Conservation (phyloP, 2,113 vertebrate genomes). For the Thalassarche chlororhynchos region DNA sequence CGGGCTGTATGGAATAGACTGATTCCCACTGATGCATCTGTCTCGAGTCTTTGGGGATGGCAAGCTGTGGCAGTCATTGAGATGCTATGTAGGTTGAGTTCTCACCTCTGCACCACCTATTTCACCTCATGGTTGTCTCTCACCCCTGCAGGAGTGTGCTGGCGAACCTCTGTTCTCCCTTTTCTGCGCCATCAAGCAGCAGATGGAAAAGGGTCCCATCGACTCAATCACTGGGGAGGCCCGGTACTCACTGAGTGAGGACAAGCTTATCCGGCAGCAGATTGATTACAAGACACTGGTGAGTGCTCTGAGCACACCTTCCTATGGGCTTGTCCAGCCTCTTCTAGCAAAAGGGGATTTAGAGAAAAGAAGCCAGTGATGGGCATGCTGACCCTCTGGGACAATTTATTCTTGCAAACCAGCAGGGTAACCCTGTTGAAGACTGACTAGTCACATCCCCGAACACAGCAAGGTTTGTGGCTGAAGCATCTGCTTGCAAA, state of each 20-base stretch:
- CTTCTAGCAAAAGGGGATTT: neutral
- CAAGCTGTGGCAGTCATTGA: rapidly evolving
- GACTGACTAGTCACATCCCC: too few species aligned
- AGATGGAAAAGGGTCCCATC: slow-evolving; percentile 96
- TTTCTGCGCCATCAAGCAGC: slow-evolving; percentile 99
- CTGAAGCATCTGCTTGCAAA: neutral
- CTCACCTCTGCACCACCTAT: neutral
- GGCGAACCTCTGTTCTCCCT: slow-evolving; percentile 98
- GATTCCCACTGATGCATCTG: neutral
- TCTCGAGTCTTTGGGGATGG: rapidly evolving
- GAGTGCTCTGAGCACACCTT: slow-evolving; percentile 34
- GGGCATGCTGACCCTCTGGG: neutral
- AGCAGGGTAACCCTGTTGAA: neutral
- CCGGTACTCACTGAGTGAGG: slow-evolving; percentile 94
- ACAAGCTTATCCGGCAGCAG: slow-evolving; percentile 98
- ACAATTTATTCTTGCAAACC: neutral
- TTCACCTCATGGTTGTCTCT: neutral
- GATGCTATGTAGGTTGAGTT: rapidly evolving
- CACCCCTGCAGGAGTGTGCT: slow-evolving; percentile 87
- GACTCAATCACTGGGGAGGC: slow-evolving; percentile 97
- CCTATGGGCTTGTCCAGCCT: neutral
- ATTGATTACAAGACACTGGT: slow-evolving; percentile 99
- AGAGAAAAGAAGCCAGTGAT: neutral
- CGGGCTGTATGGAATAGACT: neutral
- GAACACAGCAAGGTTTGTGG: neutral